phyloP scores from a whole-genome alignment of 1,140 invertebrate species.

The Aphidius ervi region DNA sequence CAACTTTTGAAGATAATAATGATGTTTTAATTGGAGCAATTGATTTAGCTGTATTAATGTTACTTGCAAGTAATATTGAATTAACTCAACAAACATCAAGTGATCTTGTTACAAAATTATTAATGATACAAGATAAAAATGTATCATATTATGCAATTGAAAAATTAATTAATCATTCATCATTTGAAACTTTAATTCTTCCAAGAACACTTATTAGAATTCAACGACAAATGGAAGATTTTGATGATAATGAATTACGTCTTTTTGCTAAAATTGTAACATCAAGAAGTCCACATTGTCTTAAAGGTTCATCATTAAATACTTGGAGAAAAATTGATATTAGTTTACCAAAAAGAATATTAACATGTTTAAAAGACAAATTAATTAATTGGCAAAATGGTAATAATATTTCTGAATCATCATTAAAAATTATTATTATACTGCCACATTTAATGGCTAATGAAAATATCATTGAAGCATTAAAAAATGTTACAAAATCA shows the following conservation, averaged over 20 bases:
- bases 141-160: slow-evolving; percentile 63
- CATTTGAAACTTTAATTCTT: slow-evolving; percentile 71
- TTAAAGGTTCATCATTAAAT: slow-evolving; percentile 57
- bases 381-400: slow-evolving; percentile 29
- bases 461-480: slow-evolving; percentile 27
- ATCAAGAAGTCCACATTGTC: slow-evolving; percentile 61
- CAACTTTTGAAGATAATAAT: slow-evolving; percentile 45
- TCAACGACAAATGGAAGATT: slow-evolving; percentile 52
- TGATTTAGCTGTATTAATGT: slow-evolving; percentile 57
- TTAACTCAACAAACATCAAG: slow-evolving; percentile 68
- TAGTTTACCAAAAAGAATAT: slow-evolving; percentile 51
- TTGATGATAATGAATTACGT: slow-evolving; percentile 56
- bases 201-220: slow-evolving; percentile 61
- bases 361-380: slow-evolving; percentile 28
- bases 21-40: slow-evolving; percentile 52
- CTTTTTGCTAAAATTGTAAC: slow-evolving; percentile 66
- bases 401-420: slow-evolving; percentile 27
- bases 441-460: slow-evolving; percentile 40
- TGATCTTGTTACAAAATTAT: slow-evolving; percentile 59
- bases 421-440: slow-evolving; percentile 38
- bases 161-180: slow-evolving; percentile 61
- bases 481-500: slow-evolving; percentile 26
- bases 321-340: slow-evolving; percentile 65
- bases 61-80: slow-evolving; percentile 59
- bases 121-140: slow-evolving; percentile 54